Evolutionary conservation across 1,140 invertebrate genomes (phyloP).

Genomic region (Macrostomum lignano): DNA sequence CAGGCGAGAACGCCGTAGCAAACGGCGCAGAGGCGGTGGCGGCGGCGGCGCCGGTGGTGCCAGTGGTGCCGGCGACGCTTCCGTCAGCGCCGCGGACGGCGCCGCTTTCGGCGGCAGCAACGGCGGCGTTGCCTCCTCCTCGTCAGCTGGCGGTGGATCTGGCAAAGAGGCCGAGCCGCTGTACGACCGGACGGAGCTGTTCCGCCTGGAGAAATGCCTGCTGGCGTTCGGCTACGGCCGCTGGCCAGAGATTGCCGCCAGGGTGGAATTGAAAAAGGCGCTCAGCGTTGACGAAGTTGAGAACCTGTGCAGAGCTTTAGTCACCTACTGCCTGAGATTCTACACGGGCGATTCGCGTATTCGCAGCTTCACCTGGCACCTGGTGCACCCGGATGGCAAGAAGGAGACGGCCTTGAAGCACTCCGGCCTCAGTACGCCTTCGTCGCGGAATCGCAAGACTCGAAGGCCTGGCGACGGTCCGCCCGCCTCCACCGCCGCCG

Average conservation of each 20-base stretch:
- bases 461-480: not conserved
- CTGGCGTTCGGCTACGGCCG: conserved; percentile 49
- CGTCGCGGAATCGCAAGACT: conserved; percentile 32
- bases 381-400: conserved; percentile 38
- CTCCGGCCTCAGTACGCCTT: conserved; percentile 36
- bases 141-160: too few species aligned
- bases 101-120: too few species aligned
- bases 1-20: too few species aligned
- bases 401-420: conserved; percentile 44
- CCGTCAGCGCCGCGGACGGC: too few species aligned
- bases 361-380: conserved; percentile 76
- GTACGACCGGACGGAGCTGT: too few species aligned
- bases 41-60: too few species aligned
- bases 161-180: too few species aligned
- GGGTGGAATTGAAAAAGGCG: conserved; percentile 61
- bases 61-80: too few species aligned
- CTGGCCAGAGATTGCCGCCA: conserved; percentile 64
- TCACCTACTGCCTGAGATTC: conserved; percentile 68
- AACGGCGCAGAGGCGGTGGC: too few species aligned
- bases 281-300: conserved; percentile 68
- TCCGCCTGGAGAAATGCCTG: not conserved
- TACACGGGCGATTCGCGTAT: conserved; percentile 94
- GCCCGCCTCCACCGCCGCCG: too few species aligned
- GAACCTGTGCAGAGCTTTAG: conserved; percentile 69
- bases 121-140: too few species aligned